These are phyloP conservation scores for Drosophila baimaii DNA, from an alignment of 1,140 invertebrate species.

Conservation along the genomic window DNA sequence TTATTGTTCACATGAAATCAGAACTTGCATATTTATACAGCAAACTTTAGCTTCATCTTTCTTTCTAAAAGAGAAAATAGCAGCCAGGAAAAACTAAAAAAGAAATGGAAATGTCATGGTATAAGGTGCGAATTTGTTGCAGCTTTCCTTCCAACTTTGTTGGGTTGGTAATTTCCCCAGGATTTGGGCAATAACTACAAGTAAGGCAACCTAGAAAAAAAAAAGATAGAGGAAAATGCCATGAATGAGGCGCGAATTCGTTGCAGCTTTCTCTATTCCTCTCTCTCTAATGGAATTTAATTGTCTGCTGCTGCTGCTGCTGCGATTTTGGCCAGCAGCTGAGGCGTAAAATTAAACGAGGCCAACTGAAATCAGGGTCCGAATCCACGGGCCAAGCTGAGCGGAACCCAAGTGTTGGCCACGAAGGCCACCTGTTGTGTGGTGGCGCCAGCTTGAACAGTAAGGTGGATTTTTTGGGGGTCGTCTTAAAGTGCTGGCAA, in stretches of 20 bases:
- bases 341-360: conserved; percentile 74
- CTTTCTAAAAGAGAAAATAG: not conserved
- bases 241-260: conserved; percentile 41
- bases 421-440: conserved; percentile 41
- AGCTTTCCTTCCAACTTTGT: not conserved
- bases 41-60: conserved; percentile 1
- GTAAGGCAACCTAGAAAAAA: not conserved
- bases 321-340: conserved; percentile 51
- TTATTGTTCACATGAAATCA: conserved; percentile 30
- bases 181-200: conserved; percentile 3
- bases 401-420: conserved; percentile 48
- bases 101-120: not conserved
- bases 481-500: conserved; percentile 30
- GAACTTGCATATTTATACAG: conserved; percentile 31
- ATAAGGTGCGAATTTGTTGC: conserved; percentile 26
- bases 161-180: not conserved
- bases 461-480: conserved; percentile 7
- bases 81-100: not conserved
- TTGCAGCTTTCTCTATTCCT: conserved; percentile 23
- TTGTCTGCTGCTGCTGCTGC: conserved; percentile 50
- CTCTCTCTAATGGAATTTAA: conserved; percentile 69
- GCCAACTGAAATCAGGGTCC: conserved; percentile 63
- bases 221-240: not conserved
- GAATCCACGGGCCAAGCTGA: conserved; percentile 23
- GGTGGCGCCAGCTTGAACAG: not conserved